phyloP scores from a whole-genome alignment of 2,797 vertebrate genomes.

The Mallotus villosus region DNA sequence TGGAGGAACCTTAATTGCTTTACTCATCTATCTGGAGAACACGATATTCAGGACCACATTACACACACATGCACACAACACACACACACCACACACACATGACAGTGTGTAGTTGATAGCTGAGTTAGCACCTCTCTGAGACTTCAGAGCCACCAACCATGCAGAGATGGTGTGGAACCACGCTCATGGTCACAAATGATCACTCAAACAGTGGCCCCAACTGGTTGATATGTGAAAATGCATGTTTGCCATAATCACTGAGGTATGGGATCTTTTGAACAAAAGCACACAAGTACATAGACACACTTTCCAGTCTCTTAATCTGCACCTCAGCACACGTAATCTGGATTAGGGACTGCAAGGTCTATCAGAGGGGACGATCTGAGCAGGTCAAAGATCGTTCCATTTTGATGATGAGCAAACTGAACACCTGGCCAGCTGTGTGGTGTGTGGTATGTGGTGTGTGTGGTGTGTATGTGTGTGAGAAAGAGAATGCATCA shows the following conservation, averaged over 20 bases:
- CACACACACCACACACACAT: background rate
- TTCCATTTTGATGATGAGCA: background rate
- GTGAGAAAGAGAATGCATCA: too few relatives aligned
- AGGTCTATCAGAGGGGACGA: background rate
- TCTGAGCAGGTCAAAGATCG: background rate
- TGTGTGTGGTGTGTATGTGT: background rate
- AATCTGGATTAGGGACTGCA: slow-evolving; percentile 7
- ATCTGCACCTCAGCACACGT: background rate
- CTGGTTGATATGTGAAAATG: background rate
- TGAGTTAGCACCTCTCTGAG: background rate
- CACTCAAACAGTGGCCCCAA: background rate
- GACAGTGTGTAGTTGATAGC: background rate
- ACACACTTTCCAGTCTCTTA: background rate
- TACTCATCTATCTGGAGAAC: background rate
- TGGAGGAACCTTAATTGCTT: background rate
- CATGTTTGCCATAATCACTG: background rate
- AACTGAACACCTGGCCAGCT: background rate
- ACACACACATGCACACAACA: background rate
- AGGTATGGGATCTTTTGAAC: background rate
- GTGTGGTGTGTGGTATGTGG: background rate
- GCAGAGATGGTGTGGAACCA: background rate
- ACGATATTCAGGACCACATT: background rate
- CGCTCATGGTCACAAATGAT: background rate
- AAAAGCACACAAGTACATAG: background rate
- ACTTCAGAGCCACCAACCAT: background rate